Evolutionary conservation across 1,140 invertebrate genomes (phyloP), one percentile per base, ranked within the genome.

Genomic region (Dolichoris vasculosae): DNA sequence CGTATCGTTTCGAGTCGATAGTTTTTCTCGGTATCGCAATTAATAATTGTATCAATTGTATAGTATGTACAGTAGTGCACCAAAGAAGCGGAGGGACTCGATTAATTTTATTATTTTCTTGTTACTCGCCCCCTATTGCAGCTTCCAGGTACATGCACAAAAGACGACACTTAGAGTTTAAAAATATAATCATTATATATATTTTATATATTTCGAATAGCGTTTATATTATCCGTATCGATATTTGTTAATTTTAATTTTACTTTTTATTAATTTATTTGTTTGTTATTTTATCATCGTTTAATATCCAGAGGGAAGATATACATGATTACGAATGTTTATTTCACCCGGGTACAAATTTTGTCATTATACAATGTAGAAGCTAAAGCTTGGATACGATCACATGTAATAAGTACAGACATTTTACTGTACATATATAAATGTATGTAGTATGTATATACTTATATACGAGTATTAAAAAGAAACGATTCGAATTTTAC

Each of bases 91-190:
- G 63, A 55, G 43, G 75, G 35, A 77, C 13, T 67, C 43, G 78
- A 73, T 38, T 35, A 20, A 48, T 84, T 59, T 59, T 83, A 23
- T 59, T 55, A 59, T 64, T 81, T 30, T 67, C 82, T 77, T 63
- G 2, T 75, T 46, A 26, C 43, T 69, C 67, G 79, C 51, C 71
- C 79, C 59, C 76, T 51, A 38, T 84, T 78, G 55, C 75, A 80
- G n/a, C 75, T 80, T 86, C 76, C 20, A 32, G 90, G 90, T 89
- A 91, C 90, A 90, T 90, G 90, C 89, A 90, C 88, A 92, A 88
- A 83, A 91, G 89, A 93, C 92, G 93, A 93, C 92, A 93, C 92
- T 93, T 93, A 93, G 92, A 93, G 90, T 93, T 93, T 93, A 93
- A 93, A 93, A 93, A 93, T 93, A 93, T 93, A 93, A 93, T 92